Evolutionary conservation across 2,797 vertebrate genomes (phyloP), one percentile per base, ranked within the genome.

Genomic region (Nyctibius grandis): DNA sequence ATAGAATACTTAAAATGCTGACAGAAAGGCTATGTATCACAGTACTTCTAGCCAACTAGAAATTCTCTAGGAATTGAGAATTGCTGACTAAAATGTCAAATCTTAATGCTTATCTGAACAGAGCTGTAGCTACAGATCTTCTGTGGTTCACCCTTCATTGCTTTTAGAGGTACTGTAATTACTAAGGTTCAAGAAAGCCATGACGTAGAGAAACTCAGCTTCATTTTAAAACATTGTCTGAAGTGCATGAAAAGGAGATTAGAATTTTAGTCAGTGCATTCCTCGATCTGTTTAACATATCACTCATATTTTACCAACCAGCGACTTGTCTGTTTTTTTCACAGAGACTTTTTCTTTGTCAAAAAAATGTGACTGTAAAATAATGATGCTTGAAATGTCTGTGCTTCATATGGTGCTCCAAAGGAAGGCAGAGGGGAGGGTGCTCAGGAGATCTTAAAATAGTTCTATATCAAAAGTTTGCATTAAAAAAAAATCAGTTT

Each of bases 61-160:
- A 78, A 69, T 68, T 79, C 63, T 76, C 23, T 45, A 88, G 67
- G 63, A 96, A 59, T 56, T 68, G 31, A 54, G 54, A 85, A 60
- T 73, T 82, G 15, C 45, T 94, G 63, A 44, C 59, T 93, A 85
- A 95, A 93, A 88, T 87, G 59, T 67, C 51, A 89, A 29, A 79
- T 72, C 74, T 91, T 60, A 83, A 77, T 74, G 63, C 28, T 82
- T 84, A 20, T 56, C 42, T 89, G 65, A 89, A 48, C 31, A 61
- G 34, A 42, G 11, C n/a, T 80, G 23, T 59, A 91, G 47, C 25
- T 78, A 45, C n/a, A 31, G 22, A 34, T 59, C 31, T 80, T 92
- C 31, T 48, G 22, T 91, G 23, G 18, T 65, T 91, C 47, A 73
- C 9, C 2, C 22, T 63, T 81, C 26, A 14, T 65, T 91, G 47